A percentile compares a stretch with the other conserved stretches of the same genome.
Conservation (phyloP, 2,113 vertebrate species). For the Oreochromis niloticus region DNA sequence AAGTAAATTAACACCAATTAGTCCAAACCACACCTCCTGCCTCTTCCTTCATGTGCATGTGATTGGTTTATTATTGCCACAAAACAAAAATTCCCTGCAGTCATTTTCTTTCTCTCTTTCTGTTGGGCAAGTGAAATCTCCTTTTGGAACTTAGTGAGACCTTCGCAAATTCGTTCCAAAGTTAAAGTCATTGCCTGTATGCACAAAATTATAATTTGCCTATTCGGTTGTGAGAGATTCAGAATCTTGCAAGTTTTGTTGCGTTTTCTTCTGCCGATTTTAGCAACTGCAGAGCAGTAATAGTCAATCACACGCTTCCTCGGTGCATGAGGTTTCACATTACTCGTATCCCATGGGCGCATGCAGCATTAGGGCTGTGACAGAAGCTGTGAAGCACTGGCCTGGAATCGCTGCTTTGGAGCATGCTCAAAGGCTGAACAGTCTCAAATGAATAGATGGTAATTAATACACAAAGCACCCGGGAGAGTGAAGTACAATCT, state of each 20-base stretch:
- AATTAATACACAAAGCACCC: conserved; percentile 66
- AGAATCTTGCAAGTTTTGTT: neutral
- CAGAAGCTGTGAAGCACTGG: conserved; percentile 43
- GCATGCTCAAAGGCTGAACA: conserved; percentile 27
- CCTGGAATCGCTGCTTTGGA: conserved; percentile 30
- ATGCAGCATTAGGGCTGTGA: conserved; percentile 7
- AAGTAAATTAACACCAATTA: neutral
- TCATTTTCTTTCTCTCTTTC: neutral
- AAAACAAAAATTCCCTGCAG: neutral
- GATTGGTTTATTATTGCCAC: neutral
- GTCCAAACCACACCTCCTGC: neutral
- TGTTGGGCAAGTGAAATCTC: neutral
- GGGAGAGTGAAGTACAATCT: conserved; percentile 51
- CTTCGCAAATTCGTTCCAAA: neutral
- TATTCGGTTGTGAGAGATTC: neutral
- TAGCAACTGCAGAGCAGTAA: neutral
- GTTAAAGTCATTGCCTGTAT: neutral
- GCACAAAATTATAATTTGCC: neutral
- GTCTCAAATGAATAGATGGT: conserved; percentile 64
- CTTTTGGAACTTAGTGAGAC: neutral
- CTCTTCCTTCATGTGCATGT: neutral
- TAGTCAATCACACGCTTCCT: conserved; percentile 12
- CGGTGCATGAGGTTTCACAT: conserved; percentile 2
- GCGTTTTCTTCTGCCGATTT: neutral
- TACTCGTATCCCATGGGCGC: neutral